Base-by-base conservation (phyloP, 2,113 vertebrate genomes). In the Cryptoleucopteryx plumbea region DNA sequence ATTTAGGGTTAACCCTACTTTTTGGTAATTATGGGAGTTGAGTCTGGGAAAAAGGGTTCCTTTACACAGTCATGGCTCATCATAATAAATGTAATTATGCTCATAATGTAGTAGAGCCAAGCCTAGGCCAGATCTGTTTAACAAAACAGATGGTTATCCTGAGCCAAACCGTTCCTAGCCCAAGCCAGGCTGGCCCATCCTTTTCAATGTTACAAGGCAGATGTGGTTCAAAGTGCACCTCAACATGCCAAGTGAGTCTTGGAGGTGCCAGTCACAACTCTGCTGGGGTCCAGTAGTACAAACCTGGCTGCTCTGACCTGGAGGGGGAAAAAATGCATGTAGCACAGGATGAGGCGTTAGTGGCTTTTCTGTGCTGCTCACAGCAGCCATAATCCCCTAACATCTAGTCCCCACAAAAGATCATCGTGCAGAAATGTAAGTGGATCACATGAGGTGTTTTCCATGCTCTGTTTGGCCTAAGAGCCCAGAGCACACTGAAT, bases 301-400 rank as follows among this genome's bases (percentile, higher is more conserved):
- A 74, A 36, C 42, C 13, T 52, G 17, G 27, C 59, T 79, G 70
- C 82, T 45, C 71, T 52, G 58, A 27, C 29, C 13, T 67, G 71
- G 38, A 47, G 40, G 21, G 16, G 34, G 4, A 9, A n/a, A 34
- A 56, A 50, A 17, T 12, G 34, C 29, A 21, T 3, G 1, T 7
- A 20, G 34, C 48, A 47, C 0, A 4, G n/a, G 29, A 52, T 45
- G 45, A 74, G 38, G 31, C 0, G 0, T 70, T 8, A 19, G 42
- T 25, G 62, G 23, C 31, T 80, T 55, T 75, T 43, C 58, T 72
- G 82, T 63, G 66, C 58, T 45, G 22, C 66, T 43, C 21, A 16
- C 42, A 62, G 59, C 50, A 66, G 59, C 68, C 3, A 0, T 40
- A 45, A 27, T 40, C 34, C 38, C 45, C 32, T 45, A 1, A 3